These are phyloP conservation scores for Eurois occulta DNA, from an alignment of 2,888 invertebrate genomes.

Conservation along the genomic window DNA sequence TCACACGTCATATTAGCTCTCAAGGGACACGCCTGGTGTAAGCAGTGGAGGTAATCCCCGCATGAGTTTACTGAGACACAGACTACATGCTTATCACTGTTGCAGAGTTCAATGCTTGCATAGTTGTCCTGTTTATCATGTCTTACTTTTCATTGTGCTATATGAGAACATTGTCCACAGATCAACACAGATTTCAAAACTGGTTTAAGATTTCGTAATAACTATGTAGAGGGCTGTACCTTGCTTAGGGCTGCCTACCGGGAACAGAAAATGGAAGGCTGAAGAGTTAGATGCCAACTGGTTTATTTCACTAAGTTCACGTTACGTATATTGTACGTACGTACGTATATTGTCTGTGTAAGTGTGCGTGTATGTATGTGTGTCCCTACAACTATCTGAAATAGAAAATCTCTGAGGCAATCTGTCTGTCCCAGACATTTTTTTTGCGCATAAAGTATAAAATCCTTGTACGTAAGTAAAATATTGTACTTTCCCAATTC, in stretches of 20 bases:
- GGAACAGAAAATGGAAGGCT: too few species aligned
- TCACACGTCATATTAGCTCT: conserved; percentile 18
- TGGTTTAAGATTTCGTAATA: not conserved
- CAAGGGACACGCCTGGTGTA: not conserved
- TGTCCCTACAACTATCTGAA: too few species aligned
- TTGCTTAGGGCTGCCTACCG: too few species aligned
- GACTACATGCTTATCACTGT: conserved; percentile 8
- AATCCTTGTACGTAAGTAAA: conserved; percentile 8
- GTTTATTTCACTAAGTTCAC: too few species aligned
- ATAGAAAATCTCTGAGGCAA: not conserved
- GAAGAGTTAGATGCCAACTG: too few species aligned
- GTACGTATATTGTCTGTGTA: too few species aligned
- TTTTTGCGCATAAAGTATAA: conserved; percentile 15
- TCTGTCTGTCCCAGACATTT: not conserved
- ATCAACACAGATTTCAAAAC: not conserved
- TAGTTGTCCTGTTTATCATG: not conserved
- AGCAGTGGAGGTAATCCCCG: conserved; percentile 6
- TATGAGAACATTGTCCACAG: not conserved
- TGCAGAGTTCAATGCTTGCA: not conserved
- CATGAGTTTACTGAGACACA: conserved; percentile 18
- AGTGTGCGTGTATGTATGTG: too few species aligned
- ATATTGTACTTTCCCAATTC: conserved; percentile 28
- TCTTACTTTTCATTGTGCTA: not conserved
- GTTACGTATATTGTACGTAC: too few species aligned
- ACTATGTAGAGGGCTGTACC: too few species aligned